These are phyloP conservation scores for Campylomormyrus tamandua DNA, from an alignment of 2,113 vertebrate genomes.

Conservation along the genomic window DNA sequence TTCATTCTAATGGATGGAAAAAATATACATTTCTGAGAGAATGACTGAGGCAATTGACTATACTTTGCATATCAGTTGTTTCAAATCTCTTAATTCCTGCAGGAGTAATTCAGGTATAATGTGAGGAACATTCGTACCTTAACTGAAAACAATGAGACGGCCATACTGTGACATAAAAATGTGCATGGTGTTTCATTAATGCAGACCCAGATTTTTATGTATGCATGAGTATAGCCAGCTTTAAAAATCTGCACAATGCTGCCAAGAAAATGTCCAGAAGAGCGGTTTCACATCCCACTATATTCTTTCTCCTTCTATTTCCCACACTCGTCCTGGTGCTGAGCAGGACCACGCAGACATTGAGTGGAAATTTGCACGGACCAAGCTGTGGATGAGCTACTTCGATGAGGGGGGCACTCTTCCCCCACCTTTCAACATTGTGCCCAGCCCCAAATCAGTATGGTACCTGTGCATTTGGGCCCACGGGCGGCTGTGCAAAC, in stretches of 20 bases:
- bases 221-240: background rate
- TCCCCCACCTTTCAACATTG: constrained; percentile 89
- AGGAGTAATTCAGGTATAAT: background rate
- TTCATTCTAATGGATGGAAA: background rate
- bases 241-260: background rate
- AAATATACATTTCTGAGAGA: background rate
- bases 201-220: background rate
- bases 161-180: background rate
- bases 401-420: constrained; percentile 95
- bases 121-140: background rate
- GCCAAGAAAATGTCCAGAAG: background rate
- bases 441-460: constrained; percentile 89
- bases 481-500: constrained; percentile 72
- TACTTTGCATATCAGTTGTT: background rate
- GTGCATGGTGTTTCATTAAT: background rate
- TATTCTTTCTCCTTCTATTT: background rate
- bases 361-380: constrained; percentile 95
- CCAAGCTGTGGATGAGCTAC: constrained; percentile 98
- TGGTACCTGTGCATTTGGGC: constrained; percentile 89
- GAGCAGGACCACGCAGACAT: constrained; percentile 89
- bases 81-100: background rate
- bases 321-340: background rate
- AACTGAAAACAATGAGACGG: background rate
- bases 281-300: background rate
- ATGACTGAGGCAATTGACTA: background rate